phyloP scores from a whole-genome alignment of 2,113 vertebrate species.

The Lagopus muta region DNA sequence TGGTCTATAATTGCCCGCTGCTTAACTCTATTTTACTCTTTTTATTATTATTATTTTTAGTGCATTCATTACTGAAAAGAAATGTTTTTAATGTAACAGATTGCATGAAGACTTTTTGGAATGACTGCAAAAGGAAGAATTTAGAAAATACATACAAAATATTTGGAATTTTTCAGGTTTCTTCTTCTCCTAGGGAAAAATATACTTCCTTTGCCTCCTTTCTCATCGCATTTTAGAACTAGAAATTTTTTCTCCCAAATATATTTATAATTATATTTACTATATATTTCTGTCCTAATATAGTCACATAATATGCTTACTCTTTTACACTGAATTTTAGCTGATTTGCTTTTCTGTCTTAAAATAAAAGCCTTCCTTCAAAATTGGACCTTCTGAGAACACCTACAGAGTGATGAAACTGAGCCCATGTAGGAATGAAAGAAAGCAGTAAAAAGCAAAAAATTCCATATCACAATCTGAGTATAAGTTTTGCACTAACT shows the following conservation, averaged over 20 bases:
- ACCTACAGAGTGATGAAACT: background rate
- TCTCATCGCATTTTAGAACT: background rate
- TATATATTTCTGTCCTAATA: background rate
- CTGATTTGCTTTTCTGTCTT: background rate
- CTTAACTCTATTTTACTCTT: background rate
- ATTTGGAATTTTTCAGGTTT: background rate
- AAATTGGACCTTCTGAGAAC: background rate
- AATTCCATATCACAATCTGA: background rate
- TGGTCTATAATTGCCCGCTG: constrained; percentile 18
- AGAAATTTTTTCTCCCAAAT: background rate
- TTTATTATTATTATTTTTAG: background rate
- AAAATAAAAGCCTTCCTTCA: background rate
- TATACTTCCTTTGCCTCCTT: background rate
- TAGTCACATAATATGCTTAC: background rate
- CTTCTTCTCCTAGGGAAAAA: background rate
- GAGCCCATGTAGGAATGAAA: background rate
- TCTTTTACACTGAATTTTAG: background rate
- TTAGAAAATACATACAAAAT: background rate
- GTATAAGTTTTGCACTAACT: background rate
- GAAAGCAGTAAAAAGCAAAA: background rate
- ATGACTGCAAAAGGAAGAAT: background rate
- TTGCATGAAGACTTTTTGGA: background rate
- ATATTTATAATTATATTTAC: background rate
- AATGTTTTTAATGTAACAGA: background rate
- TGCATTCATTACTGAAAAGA: background rate